A percentile compares a stretch with the other conserved stretches of the same genome.
Conservation (phyloP, 2,797 vertebrate genomes). For the Chaunax sp. region DNA sequence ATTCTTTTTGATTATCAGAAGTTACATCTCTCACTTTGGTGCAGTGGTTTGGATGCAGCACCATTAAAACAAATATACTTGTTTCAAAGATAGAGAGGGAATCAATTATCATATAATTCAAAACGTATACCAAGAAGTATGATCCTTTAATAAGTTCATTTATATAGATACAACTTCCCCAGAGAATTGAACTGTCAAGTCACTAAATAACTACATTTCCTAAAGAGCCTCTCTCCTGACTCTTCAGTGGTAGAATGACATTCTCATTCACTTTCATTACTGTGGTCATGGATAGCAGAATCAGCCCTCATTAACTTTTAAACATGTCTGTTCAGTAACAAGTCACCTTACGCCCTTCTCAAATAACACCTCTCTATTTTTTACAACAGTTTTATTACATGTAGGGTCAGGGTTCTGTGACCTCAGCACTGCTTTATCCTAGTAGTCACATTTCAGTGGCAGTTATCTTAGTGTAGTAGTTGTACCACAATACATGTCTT, state of each 20-base stretch:
- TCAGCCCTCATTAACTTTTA: constrained; percentile 3
- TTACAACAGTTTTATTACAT: constrained; percentile 5
- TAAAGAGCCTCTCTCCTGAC: constrained; percentile 1
- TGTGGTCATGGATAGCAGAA: neutral
- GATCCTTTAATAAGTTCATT: neutral
- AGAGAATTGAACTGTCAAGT: neutral
- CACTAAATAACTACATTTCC: neutral
- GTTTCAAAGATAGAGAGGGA: too few relatives aligned
- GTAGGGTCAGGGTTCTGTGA: neutral
- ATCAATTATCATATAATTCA: constrained; percentile 31
- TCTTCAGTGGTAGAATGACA: neutral
- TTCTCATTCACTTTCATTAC: constrained; percentile 13
- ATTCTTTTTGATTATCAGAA: too few relatives aligned
- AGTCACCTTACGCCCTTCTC: neutral
- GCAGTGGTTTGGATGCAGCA: too few relatives aligned
- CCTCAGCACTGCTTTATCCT: constrained; percentile 11
- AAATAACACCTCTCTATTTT: neutral
- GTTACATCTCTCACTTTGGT: too few relatives aligned
- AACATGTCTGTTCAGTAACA: neutral
- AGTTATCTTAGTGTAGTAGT: neutral
- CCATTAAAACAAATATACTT: too few relatives aligned
- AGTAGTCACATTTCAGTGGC: neutral
- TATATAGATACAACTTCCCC: neutral
- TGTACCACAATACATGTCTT: neutral
- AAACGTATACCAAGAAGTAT: neutral